Percentiles rank a stretch among this genome's conserved stretches.
Evolutionary conservation across 2,113 vertebrate genomes (phyloP).

Genomic region (Mohoua ochrocephala): DNA sequence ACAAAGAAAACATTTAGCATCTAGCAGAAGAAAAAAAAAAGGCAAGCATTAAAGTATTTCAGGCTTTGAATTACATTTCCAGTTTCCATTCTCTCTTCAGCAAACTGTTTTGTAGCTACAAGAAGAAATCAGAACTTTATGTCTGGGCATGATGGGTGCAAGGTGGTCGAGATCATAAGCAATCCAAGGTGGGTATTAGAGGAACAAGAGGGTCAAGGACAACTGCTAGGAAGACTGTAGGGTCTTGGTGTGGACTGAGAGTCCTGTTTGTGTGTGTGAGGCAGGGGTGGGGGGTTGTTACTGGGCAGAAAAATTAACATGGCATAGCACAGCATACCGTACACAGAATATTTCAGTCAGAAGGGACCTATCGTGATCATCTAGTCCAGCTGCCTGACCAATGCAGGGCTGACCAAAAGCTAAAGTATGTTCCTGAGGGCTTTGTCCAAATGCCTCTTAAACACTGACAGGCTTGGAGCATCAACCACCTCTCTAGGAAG

Average conservation of each 20-base stretch:
- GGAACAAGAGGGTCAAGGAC: background rate
- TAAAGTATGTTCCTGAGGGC: background rate
- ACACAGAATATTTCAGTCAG: background rate
- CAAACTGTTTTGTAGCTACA: background rate
- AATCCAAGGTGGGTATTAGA: background rate
- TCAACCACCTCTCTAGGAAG: background rate
- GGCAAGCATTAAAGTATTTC: background rate
- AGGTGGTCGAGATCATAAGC: accelerated
- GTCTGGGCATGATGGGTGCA: background rate
- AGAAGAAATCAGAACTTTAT: background rate
- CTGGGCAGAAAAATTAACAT: background rate
- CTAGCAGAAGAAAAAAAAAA: background rate
- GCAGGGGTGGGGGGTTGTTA: accelerated
- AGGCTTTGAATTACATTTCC: background rate
- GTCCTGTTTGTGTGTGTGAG: accelerated
- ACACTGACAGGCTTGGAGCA: background rate
- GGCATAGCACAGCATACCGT: background rate
- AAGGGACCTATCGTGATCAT: background rate
- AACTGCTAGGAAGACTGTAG: background rate
- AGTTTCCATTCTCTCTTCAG: background rate
- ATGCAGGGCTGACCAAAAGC: background rate
- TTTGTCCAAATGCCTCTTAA: background rate
- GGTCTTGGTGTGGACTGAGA: background rate
- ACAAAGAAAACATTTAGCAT: background rate
- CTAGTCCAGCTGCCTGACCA: background rate